Conservation (phyloP, 2,888 invertebrate genomes). For the Muscina levida region DNA sequence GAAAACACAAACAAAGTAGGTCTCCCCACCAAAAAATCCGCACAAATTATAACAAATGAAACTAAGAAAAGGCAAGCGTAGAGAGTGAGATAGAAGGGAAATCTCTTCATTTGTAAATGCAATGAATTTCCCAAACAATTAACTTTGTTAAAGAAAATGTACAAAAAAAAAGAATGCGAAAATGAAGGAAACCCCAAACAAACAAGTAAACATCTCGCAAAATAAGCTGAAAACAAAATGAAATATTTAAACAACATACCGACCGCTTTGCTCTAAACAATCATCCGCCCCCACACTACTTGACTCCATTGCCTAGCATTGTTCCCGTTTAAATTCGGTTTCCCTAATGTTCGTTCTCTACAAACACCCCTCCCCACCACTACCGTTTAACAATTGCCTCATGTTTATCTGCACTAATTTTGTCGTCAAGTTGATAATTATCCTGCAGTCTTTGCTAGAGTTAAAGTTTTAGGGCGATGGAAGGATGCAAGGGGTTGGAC, state of each 20-base stretch:
- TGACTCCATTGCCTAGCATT: background rate
- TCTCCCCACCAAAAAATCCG: constrained; percentile 29
- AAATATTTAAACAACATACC: constrained; percentile 44
- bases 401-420: constrained; percentile 59
- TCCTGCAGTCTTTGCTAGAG: constrained; percentile 49
- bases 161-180: background rate
- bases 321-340: background rate
- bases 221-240: constrained; percentile 46
- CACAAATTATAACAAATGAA: constrained; percentile 11
- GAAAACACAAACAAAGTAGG: constrained; percentile 7
- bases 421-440: constrained; percentile 65
- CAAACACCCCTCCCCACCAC: background rate
- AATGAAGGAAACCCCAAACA: constrained; percentile 10
- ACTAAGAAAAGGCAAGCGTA: background rate
- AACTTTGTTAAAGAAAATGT: constrained; percentile 56
- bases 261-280: background rate
- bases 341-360: background rate
- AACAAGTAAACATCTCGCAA: background rate
- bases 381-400: constrained; percentile 23
- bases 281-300: background rate
- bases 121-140: constrained; percentile 67
- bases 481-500: no score
- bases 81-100: background rate
- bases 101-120: constrained; percentile 56
- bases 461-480: background rate